Conservation (phyloP, 2,888 invertebrate genomes). For the Plebejus anna region DNA sequence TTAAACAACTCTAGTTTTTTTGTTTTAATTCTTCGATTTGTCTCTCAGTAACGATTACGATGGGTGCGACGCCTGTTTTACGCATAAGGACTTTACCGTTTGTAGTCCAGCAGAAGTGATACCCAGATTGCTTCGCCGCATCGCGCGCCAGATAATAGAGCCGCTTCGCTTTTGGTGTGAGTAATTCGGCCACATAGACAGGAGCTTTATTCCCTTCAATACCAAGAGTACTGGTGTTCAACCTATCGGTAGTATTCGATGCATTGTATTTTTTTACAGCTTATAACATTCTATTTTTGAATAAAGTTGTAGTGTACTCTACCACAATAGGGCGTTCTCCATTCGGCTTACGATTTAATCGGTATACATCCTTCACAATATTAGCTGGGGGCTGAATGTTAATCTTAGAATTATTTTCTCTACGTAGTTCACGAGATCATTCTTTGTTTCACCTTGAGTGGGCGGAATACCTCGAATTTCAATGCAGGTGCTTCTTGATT, state of each 20-base stretch:
- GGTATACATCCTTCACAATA: neutral
- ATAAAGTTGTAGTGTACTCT: neutral
- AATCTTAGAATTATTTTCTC: neutral
- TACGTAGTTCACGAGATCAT: neutral
- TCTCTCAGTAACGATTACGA: neutral
- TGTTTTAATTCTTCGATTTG: neutral
- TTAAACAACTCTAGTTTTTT: slow-evolving; percentile 1
- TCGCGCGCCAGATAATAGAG: neutral
- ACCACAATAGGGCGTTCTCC: neutral
- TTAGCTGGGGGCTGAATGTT: neutral
- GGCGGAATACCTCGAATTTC: neutral
- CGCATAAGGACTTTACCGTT: slow-evolving; percentile 9
- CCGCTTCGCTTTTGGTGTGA: slow-evolving; percentile 16
- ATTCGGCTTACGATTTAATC: neutral
- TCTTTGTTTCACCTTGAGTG: neutral
- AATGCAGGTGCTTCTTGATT: neutral
- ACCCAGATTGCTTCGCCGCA: neutral
- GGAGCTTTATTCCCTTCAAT: neutral
- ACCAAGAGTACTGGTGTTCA: slow-evolving; percentile 16
- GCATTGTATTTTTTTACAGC: slow-evolving; percentile 20
- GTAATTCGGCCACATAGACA: neutral
- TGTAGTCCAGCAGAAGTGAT: slow-evolving; percentile 15
- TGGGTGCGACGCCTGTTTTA: neutral
- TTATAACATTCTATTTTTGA: neutral
- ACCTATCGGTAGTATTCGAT: neutral